Evolutionary conservation across 2,888 invertebrate genomes (phyloP).

Genomic region (Ganaspis brasiliensis): DNA sequence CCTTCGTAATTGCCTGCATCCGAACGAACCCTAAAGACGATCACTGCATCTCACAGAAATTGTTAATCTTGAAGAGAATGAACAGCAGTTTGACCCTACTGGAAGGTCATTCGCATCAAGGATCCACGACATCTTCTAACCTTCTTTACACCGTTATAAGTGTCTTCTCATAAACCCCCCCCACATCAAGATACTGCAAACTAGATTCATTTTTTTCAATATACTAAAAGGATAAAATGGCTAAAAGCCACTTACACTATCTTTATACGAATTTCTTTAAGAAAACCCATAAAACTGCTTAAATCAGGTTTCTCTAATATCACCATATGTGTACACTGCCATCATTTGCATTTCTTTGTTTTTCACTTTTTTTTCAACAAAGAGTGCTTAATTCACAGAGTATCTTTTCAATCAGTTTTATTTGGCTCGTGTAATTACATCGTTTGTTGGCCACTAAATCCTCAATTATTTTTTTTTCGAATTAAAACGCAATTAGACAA

Average conservation of each 20-base stretch:
- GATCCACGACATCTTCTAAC: slow-evolving; percentile 16
- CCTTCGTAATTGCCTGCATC: slow-evolving; percentile 40
- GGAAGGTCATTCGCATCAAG: slow-evolving; percentile 36
- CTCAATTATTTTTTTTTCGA: neutral
- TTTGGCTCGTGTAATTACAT: neutral
- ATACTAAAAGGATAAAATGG: too few relatives aligned
- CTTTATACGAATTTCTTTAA: too few relatives aligned
- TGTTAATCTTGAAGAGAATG: slow-evolving; percentile 11
- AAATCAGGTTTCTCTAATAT: too few relatives aligned
- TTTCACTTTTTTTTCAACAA: too few relatives aligned
- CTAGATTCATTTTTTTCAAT: too few relatives aligned
- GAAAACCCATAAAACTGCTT: too few relatives aligned
- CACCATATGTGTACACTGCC: too few relatives aligned
- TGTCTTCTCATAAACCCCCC: neutral
- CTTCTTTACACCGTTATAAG: neutral
- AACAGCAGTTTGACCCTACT: slow-evolving; percentile 36
- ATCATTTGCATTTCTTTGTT: too few relatives aligned
- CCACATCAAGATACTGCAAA: neutral
- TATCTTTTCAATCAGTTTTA: neutral
- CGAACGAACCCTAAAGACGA: slow-evolving; percentile 23
- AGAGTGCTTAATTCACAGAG: too few relatives aligned
- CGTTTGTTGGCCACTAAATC: neutral
- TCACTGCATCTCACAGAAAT: slow-evolving; percentile 8
- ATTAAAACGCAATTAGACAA: neutral
- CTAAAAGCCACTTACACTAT: too few relatives aligned